A percentile compares a stretch with the other conserved stretches of the same genome.
Evolutionary conservation across 1,140 invertebrate species (phyloP).

Genomic region (Kradibia gibbosae): DNA sequence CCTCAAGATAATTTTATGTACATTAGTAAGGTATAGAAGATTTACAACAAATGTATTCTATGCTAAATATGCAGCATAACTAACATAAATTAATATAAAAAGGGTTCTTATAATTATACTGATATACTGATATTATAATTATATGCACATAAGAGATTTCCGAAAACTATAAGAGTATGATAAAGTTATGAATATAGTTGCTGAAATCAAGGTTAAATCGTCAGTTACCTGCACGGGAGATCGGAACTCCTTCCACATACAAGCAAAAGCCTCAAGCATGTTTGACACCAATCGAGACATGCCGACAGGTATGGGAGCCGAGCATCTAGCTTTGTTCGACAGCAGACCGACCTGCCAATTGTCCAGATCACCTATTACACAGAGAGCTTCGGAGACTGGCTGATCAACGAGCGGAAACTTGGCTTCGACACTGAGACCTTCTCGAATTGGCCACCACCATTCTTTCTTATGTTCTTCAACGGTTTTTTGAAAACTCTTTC

Average conservation of each 20-base stretch:
- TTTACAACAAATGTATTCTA: too few species aligned
- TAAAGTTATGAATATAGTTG: too few species aligned
- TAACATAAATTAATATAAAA: too few species aligned
- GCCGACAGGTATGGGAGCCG: conserved; percentile 73
- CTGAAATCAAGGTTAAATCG: too few species aligned
- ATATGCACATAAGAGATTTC: too few species aligned
- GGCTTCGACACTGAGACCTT: conserved; percentile 62
- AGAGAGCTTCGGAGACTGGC: conserved; percentile 83
- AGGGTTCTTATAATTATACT: too few species aligned
- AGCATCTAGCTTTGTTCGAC: conserved; percentile 60
- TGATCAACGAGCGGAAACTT: conserved; percentile 76
- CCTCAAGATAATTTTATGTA: too few species aligned
- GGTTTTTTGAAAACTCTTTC: conserved; percentile 39
- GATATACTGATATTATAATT: too few species aligned
- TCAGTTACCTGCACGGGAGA: conserved; percentile 81
- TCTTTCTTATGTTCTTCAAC: conserved; percentile 30
- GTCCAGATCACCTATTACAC: conserved; percentile 87
- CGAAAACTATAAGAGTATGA: too few species aligned
- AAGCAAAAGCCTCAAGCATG: conserved; percentile 86
- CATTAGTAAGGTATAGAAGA: too few species aligned
- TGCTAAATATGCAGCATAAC: too few species aligned
- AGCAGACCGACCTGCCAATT: conserved; percentile 80
- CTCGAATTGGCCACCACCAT: conserved; percentile 65
- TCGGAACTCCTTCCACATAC: conserved; percentile 80
- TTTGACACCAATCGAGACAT: conserved; percentile 88